These are phyloP conservation scores for Temnothorax longispinosus DNA, from an alignment of 1,140 invertebrate genomes.

Conservation along the genomic window DNA sequence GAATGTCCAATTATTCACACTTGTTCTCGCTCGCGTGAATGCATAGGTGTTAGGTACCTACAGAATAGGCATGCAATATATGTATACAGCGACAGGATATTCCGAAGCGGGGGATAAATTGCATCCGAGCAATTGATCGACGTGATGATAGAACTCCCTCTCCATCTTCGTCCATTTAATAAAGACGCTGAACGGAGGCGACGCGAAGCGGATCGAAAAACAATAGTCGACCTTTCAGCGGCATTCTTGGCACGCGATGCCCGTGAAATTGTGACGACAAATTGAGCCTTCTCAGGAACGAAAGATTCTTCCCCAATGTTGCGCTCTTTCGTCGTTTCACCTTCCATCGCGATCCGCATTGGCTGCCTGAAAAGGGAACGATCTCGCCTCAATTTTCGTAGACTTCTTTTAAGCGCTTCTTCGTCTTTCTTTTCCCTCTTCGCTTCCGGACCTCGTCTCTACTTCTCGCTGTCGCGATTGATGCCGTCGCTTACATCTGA, in stretches of 20 bases:
- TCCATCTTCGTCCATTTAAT: slow-evolving; percentile 60
- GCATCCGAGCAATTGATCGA: slow-evolving; percentile 24
- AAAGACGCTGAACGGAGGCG: slow-evolving; percentile 41
- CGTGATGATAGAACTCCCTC: neutral
- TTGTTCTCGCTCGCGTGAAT: neutral
- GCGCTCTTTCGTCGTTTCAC: neutral
- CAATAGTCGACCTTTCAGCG: slow-evolving; percentile 60
- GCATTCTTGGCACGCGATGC: slow-evolving; percentile 71
- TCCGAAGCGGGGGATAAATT: slow-evolving; percentile 22
- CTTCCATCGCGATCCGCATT: slow-evolving; percentile 27
- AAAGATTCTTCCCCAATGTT: slow-evolving; percentile 40
- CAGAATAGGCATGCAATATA: neutral
- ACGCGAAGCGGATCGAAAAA: slow-evolving; percentile 64
- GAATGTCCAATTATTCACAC: slow-evolving; percentile 2
- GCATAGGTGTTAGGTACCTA: neutral
- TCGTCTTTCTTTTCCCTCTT: slow-evolving; percentile 5
- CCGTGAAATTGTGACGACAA: slow-evolving; percentile 74
- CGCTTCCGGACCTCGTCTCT: neutral
- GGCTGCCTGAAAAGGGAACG: slow-evolving; percentile 51
- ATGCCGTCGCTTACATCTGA: slow-evolving; percentile 29
- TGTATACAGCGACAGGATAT: slow-evolving; percentile 7
- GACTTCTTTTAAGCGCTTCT: slow-evolving; percentile 27
- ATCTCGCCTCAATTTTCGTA: slow-evolving; percentile 15
- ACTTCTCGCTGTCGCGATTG: slow-evolving; percentile 35
- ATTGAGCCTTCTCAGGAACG: slow-evolving; percentile 66